phyloP scores from a whole-genome alignment of 2,888 invertebrate species.

The Romanomermis culicivorax region DNA sequence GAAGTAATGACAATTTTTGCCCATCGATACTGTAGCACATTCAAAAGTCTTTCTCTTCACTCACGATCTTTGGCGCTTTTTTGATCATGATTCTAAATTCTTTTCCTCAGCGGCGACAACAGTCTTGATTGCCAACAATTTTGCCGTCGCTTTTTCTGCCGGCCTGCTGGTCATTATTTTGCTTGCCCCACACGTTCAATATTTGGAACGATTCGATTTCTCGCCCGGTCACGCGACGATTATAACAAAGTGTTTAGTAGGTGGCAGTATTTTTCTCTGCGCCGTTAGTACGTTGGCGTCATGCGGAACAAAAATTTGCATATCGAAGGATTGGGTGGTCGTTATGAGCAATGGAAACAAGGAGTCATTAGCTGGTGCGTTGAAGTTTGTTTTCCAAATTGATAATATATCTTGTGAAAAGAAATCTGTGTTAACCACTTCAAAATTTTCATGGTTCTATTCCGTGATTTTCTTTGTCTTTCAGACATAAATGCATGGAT shows the following conservation, averaged over 20 bases:
- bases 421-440: not conserved
- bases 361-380: conserved; percentile 31
- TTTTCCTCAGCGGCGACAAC: conserved; percentile 30
- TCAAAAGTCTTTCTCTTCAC: no score
- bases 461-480: not conserved
- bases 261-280: conserved; percentile 5
- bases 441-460: not conserved
- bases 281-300: conserved; percentile 30
- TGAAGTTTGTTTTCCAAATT: not conserved
- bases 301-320: conserved; percentile 13
- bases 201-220: no score
- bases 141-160: conserved; percentile 31
- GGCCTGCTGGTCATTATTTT: conserved; percentile 18
- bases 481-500: conserved; percentile 34
- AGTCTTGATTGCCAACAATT: conserved; percentile 32
- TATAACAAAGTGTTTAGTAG: conserved; percentile 3
- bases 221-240: not conserved
- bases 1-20: no score
- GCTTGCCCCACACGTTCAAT: not conserved
- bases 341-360: conserved; percentile 31
- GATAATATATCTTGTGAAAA: not conserved
- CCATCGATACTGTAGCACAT: no score
- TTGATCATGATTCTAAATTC: no score
- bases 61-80: no score
- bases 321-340: conserved; percentile 36